phyloP scores from a whole-genome alignment of 2,113 vertebrate species.

The Antigone vipio region DNA sequence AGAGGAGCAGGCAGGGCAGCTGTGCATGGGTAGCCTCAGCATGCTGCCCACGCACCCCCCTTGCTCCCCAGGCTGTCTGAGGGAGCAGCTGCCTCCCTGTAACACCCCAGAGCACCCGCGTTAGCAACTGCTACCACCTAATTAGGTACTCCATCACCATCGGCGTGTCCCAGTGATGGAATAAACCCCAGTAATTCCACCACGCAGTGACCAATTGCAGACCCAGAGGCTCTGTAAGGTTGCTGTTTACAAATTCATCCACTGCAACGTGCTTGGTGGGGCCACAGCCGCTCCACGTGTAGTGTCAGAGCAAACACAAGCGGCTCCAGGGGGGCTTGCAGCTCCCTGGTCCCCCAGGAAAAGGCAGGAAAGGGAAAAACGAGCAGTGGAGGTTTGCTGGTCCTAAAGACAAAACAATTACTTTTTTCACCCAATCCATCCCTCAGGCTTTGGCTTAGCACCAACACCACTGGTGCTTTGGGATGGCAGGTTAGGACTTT shows the following conservation, averaged over 20 bases:
- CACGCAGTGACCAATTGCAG: neutral
- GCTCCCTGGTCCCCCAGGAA: neutral
- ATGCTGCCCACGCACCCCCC: fast-evolving
- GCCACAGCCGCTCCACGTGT: neutral
- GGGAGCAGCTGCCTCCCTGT: neutral
- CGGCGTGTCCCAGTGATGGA: neutral
- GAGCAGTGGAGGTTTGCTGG: neutral
- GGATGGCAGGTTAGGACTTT: neutral
- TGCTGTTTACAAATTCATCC: neutral
- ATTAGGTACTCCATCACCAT: neutral
- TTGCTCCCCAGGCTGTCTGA: neutral
- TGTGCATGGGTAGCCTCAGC: neutral
- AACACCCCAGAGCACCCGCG: fast-evolving
- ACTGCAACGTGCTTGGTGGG: neutral
- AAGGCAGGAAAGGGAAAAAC: neutral
- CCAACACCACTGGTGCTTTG: neutral
- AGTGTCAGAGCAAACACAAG: neutral
- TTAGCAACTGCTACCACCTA: neutral
- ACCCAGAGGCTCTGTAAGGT: neutral
- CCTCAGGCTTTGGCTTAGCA: neutral
- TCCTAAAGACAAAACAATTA: neutral
- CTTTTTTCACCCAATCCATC: neutral
- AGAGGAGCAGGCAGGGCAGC: neutral
- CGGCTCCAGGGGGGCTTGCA: neutral
- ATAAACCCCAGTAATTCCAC: neutral